Evolutionary conservation across 2,888 invertebrate genomes (phyloP), one percentile per base, ranked within the genome.

Genomic region (Ephialtes manifestator): DNA sequence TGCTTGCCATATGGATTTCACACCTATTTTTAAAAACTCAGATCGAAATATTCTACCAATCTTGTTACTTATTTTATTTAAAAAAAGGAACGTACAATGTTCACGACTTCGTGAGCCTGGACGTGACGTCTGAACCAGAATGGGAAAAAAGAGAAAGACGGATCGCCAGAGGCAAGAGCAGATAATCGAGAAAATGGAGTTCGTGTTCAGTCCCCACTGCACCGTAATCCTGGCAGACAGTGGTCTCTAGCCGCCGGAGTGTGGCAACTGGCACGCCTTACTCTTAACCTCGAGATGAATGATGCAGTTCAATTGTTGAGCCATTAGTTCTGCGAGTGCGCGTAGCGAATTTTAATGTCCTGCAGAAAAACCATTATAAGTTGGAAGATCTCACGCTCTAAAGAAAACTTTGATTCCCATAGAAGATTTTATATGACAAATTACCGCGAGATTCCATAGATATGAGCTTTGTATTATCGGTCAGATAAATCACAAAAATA

Each of bases 381-480:
- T 35, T 20, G 0, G n/a, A n/a, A 35, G 35, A 68, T 48, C 35
- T 24, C 13, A 31, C 28, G 11, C 55, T 31, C 46, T 58, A 5
- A n/a, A 11, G 67, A 58, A 75, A 58, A 68, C 67, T 67, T 75
- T 58, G 28, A 75, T 81, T 48, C n/a, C 67, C 35, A 20, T 60
- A n/a, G 67, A 31, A 13, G 46, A 75, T 75, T 81, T 74, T 74
- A 68, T 55, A 68, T 68, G 74, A 74, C 67, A 68, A 60, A 81
- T 81, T 68, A 74, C 5, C 46, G 48, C 46, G 7, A 68, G 46
- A 15, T 70, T 53, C 51, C 51, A 18, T 28, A 43, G 18, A 18
- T 31, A 31, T 15, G 13, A 15, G 28, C 28, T 18, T n/a, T 5
- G 10, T 63, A 39, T 18, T 15, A n/a, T n/a, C 31, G n/a, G 2